Evolutionary conservation across 2,888 invertebrate genomes (phyloP).

Genomic region (Netelia inedita): DNA sequence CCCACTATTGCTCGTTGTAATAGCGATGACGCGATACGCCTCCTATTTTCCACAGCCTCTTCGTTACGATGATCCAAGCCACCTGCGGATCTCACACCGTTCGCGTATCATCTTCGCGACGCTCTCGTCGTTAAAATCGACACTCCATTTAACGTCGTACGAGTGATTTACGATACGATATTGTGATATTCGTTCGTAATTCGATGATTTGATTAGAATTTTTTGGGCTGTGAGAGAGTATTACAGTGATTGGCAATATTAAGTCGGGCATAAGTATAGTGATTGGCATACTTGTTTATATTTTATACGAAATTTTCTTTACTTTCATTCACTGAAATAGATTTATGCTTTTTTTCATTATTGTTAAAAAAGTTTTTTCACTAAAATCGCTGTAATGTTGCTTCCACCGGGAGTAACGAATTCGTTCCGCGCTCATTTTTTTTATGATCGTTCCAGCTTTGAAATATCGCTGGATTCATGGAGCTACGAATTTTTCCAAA

Average conservation of each 20-base stretch:
- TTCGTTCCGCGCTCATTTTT: no score
- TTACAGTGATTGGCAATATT: not conserved
- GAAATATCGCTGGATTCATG: no score
- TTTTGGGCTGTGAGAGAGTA: not conserved
- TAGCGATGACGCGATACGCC: conserved; percentile 62
- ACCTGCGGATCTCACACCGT: conserved; percentile 3
- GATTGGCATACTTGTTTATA: not conserved
- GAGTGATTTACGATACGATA: not conserved
- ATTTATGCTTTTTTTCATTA: no score
- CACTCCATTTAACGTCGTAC: not conserved
- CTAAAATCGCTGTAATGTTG: no score
- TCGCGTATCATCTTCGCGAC: conserved; percentile 3
- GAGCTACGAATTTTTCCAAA: no score
- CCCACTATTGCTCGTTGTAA: conserved; percentile 50
- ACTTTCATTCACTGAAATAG: not conserved
- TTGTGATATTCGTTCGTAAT: not conserved
- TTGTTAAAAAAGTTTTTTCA: no score
- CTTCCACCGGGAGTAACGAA: no score
- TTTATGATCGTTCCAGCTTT: no score
- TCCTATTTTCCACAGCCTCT: conserved; percentile 16
- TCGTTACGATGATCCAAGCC: conserved; percentile 30
- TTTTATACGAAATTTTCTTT: not conserved
- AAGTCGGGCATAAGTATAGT: not conserved
- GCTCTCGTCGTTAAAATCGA: not conserved
- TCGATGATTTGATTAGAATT: not conserved